phyloP scores from a whole-genome alignment of 2,888 invertebrate genomes.

The Polydesmus complanatus region DNA sequence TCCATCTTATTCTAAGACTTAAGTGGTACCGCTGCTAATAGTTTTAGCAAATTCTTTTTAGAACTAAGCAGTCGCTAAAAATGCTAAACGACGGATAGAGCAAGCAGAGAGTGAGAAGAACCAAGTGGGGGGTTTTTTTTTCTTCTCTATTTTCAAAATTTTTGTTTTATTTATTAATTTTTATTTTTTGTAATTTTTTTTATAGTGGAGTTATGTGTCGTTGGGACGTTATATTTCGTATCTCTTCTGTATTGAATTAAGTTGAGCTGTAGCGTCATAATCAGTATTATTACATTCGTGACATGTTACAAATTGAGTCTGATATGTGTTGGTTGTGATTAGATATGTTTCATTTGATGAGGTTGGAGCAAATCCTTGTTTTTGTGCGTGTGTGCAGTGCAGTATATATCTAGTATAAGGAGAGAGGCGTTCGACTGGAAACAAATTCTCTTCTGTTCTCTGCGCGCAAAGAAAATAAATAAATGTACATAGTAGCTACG shows the following conservation, averaged over 20 bases:
- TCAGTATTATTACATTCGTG: background rate
- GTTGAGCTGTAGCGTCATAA: background rate
- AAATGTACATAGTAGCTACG: no score
- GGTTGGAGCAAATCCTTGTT: background rate
- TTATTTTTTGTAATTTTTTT: background rate
- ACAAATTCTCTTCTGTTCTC: no score
- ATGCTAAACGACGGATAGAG: no score
- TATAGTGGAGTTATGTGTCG: background rate
- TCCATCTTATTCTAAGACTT: no score
- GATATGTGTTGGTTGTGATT: background rate
- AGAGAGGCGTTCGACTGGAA: no score
- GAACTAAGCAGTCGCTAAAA: no score
- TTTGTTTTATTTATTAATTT: background rate
- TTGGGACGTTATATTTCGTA: background rate
- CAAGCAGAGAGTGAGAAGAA: no score
- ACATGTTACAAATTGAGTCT: background rate
- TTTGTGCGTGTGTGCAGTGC: background rate
- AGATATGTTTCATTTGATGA: background rate
- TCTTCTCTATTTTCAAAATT: background rate
- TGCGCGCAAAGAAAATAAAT: no score
- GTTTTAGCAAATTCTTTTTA: no score
- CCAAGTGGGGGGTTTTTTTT: background rate
- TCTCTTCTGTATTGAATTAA: background rate
- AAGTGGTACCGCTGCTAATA: no score
- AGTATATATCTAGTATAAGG: no score